Evolutionary conservation across 1,140 invertebrate species (phyloP), one percentile per base, ranked within the genome.

Genomic region (Leptinotarsa lineolata): DNA sequence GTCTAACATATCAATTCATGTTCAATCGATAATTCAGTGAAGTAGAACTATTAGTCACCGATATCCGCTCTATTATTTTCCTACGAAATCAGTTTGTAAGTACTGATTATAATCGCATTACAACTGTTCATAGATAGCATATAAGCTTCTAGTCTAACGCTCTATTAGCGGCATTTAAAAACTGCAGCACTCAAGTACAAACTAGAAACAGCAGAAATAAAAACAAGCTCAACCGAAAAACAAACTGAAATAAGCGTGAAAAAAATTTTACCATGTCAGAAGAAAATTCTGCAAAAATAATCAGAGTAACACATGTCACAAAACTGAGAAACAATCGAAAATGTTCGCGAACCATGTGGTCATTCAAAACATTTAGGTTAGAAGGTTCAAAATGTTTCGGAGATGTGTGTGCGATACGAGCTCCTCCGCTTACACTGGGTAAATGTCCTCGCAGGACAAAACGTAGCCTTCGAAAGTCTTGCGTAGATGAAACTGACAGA

Each of bases 401-500:
- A 59, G 16, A 18, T 59, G 20, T 59, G 20, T 59, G 58, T 18
- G 58, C 58, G 58, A 20, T 59, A n/a, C 58, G 58, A 59, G 58
- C 15, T 20, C 58, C 20, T 59, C n/a, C 58, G 22, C 60, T 18
- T 16, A 20, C 60, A 63, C 60, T 63, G 60, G 60, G 60, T 59
- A 63, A 63, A 63, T 63, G 60, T 63, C 60, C 60, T n/a, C 60
- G 20, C 60, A 21, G 16, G 22, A 59, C 58, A 20, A 63, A 15
- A 63, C 60, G 60, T 18, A 63, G 20, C 60, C 60, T n/a, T 18
- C 22, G 20, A 24, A 15, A 63, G 60, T 63, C 60, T 24, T 18
- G 16, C n/a, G 60, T 63, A 63, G 60, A 63, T 20, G 22, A 63
- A 63, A 63, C 60, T 63, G 22, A 63, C 60, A 63, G 60, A 63